A percentile compares a stretch with the other conserved stretches of the same genome.
Conservation (phyloP, 2,888 invertebrate species). For the Amphiduros pacificus region DNA sequence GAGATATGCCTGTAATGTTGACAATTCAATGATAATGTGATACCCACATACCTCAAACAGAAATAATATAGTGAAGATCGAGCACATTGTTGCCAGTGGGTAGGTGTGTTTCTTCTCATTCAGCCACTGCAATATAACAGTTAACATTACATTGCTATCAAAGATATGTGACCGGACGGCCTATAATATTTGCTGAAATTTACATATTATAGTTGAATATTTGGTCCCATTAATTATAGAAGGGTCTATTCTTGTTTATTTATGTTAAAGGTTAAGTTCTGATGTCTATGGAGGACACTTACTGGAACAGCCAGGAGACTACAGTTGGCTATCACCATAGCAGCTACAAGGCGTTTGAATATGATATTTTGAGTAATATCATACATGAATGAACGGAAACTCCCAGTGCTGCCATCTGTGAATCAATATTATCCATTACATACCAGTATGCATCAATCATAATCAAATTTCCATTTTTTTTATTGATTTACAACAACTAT, state of each 20-base stretch:
- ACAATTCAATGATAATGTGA: no score
- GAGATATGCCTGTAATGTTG: no score
- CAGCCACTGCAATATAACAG: slow-evolving; percentile 45
- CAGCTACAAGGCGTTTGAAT: slow-evolving; percentile 92
- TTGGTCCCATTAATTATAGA: neutral
- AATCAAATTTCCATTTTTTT: no score
- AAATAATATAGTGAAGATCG: slow-evolving; percentile 88
- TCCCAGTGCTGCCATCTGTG: no score
- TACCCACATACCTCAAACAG: slow-evolving; percentile 79
- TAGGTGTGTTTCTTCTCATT: slow-evolving; percentile 34
- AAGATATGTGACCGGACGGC: neutral
- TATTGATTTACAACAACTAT: no score
- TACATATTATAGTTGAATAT: neutral
- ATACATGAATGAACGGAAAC: slow-evolving; percentile 91
- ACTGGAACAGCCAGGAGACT: slow-evolving; percentile 88
- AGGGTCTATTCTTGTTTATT: neutral
- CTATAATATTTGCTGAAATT: neutral
- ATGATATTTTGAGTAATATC: slow-evolving; percentile 95
- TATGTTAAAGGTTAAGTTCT: neutral
- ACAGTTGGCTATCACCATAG: slow-evolving; percentile 92
- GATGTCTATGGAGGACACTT: slow-evolving; percentile 53
- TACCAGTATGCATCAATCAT: no score
- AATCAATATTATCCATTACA: no score
- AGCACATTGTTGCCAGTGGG: slow-evolving; percentile 63
- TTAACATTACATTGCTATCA: neutral